These are phyloP conservation scores for Neopelma chrysocephalum DNA, from an alignment of 2,797 vertebrate species.

Conservation along the genomic window DNA sequence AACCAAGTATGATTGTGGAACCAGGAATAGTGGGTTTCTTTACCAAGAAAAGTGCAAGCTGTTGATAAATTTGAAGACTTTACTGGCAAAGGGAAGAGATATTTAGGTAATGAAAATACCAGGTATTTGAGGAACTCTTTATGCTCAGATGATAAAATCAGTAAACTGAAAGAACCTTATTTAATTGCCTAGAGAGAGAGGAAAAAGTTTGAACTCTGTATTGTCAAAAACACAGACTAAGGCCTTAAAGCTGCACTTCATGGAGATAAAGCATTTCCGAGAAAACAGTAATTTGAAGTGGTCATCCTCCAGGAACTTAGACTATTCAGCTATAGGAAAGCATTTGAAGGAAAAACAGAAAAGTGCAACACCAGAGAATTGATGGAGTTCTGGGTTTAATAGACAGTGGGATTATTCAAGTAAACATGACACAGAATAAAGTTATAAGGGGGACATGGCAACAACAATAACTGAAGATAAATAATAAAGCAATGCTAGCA, in stretches of 20 bases:
- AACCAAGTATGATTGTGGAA: neutral
- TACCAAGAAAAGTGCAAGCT: neutral
- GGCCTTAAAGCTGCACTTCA: neutral
- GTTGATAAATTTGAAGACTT: neutral
- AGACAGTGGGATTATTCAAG: neutral
- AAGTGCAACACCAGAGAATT: neutral
- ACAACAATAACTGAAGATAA: neutral
- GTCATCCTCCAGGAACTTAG: neutral
- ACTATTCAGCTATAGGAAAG: neutral
- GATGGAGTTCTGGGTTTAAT: neutral
- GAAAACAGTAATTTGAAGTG: neutral
- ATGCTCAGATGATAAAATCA: neutral
- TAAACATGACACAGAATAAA: neutral
- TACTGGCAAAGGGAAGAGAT: fast-evolving
- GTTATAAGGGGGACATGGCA: neutral
- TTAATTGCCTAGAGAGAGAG: neutral
- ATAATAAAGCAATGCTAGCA: neutral
- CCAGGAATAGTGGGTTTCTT: neutral
- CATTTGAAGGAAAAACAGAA: neutral
- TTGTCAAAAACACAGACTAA: neutral
- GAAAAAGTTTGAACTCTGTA: neutral
- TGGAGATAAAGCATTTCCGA: neutral
- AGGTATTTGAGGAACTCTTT: neutral
- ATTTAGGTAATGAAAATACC: neutral
- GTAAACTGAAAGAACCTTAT: neutral